phyloP scores from a whole-genome alignment of 2,797 vertebrate genomes.

The Apodemus agrarius region DNA sequence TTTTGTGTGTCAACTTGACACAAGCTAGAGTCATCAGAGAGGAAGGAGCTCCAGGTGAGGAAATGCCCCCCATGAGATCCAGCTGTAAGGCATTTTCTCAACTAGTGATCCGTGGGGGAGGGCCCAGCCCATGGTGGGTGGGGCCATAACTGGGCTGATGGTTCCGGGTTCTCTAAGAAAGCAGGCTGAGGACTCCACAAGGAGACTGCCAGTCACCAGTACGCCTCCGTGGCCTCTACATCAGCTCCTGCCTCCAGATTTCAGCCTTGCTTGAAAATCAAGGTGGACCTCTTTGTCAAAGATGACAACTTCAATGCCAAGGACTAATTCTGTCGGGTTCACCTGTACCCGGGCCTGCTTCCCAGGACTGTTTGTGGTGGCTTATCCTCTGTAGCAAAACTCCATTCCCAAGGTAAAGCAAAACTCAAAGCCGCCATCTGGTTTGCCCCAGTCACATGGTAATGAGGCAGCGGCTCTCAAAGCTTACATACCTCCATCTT shows the following conservation, averaged over 20 bases:
- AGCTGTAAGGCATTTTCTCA: not conserved
- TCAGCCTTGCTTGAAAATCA: not conserved
- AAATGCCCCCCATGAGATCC: not conserved
- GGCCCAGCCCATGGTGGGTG: not conserved
- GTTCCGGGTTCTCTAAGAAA: not conserved
- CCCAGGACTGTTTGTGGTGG: not conserved
- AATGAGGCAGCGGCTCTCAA: not conserved
- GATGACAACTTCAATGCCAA: not conserved
- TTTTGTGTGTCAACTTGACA: not conserved
- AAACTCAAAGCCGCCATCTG: rapidly evolving
- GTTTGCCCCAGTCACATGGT: no score
- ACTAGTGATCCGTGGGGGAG: not conserved
- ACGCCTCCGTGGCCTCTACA: not conserved
- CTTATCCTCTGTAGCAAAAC: not conserved
- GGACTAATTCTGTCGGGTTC: no score
- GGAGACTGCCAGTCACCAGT: not conserved
- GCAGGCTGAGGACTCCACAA: not conserved
- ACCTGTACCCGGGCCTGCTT: no score
- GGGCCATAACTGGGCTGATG: not conserved
- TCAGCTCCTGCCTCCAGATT: not conserved
- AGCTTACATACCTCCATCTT: rapidly evolving
- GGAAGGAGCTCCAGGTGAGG: no score
- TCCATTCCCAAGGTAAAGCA: no score
- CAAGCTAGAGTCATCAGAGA: not conserved
- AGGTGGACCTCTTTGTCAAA: no score